Base-by-base conservation (phyloP, 2,113 vertebrate genomes). In the Channa maculata region DNA sequence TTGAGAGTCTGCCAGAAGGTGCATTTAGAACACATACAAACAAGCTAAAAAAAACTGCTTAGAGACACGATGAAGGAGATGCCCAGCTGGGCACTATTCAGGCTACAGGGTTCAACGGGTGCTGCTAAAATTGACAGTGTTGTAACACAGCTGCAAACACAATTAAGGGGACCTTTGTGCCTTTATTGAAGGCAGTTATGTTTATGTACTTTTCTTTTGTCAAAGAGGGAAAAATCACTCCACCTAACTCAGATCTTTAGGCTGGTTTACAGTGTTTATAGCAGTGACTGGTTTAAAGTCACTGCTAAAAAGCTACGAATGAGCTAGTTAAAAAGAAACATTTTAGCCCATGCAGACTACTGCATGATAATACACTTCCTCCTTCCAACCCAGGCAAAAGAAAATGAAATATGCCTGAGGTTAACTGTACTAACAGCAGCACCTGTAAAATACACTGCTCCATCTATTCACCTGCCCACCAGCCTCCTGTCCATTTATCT, bases 51-150 rank as follows among this genome's bases (percentile, higher is more conserved):
- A 66, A 77, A 64, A 89, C 85, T 85, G 87, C 91, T 77, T 54
- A 73, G 87, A 90, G 87, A 90, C 70, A 50, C 41, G 76, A 80
- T 80, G 80, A 92, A 90, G 88, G 86, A 87, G 75, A 78, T 60
- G 84, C 86, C 92, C 83, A 87, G 80, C 85, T 76, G 79, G 65
- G 61, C 48, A 36, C 65, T 39, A 14, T 14, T 52, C 70, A 61
- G 62, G 48, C 82, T 65, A 24, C 71, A 10, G 77, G 57, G 57
- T 79, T 68, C 72, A 54, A 58, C 39, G n/a, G 69, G 61, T 64
- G 0, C 60, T 75, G 67, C 50, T 44, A n/a, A 38, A 54, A n/a
- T 39, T 49, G 10, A 36, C 2, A 3, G 11, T 36, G 33, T 15
- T 39, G 44, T 65, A 39, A 49, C 46, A 36, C 37, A 77, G 71